phyloP scores from a whole-genome alignment of 1,140 invertebrate genomes.

The Drosophila takahashii region DNA sequence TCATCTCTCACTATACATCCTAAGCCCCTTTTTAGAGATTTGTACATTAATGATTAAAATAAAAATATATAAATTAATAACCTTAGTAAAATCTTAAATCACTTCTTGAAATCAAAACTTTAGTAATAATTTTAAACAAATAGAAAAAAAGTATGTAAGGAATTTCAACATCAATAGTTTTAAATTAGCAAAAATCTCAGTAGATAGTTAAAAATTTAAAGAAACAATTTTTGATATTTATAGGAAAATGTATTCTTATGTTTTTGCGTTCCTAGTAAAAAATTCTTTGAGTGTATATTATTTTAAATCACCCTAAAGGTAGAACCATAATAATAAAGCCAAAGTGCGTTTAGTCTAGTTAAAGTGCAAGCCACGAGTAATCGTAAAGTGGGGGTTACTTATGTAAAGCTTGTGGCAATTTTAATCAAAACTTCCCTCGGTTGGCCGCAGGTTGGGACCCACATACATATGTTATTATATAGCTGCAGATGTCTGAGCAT shows the following conservation, averaged over 20 bases:
- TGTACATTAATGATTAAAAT: too few relatives aligned
- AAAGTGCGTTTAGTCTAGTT: constrained; percentile 39
- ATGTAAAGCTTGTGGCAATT: constrained; percentile 24
- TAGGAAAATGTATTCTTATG: too few relatives aligned
- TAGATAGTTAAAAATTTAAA: too few relatives aligned
- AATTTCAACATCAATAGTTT: too few relatives aligned
- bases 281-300: neutral
- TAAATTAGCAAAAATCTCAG: too few relatives aligned
- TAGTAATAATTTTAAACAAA: too few relatives aligned
- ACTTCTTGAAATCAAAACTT: too few relatives aligned
- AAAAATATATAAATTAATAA: too few relatives aligned
- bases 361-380: constrained; percentile 19
- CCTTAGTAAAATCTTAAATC: too few relatives aligned
- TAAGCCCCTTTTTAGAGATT: too few relatives aligned
- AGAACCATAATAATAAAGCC: constrained; percentile 9
- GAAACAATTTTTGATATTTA: too few relatives aligned
- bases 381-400: constrained; percentile 20
- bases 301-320: neutral
- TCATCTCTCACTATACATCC: neutral
- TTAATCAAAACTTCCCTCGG: constrained; percentile 37
- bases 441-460: neutral
- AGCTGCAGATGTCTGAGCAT: constrained; percentile 13
- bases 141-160: too few relatives aligned
- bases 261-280: neutral
- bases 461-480: constrained; percentile 8